These are phyloP conservation scores for Rhamnusium bicolor DNA, from an alignment of 2,888 invertebrate species.

Conservation along the genomic window DNA sequence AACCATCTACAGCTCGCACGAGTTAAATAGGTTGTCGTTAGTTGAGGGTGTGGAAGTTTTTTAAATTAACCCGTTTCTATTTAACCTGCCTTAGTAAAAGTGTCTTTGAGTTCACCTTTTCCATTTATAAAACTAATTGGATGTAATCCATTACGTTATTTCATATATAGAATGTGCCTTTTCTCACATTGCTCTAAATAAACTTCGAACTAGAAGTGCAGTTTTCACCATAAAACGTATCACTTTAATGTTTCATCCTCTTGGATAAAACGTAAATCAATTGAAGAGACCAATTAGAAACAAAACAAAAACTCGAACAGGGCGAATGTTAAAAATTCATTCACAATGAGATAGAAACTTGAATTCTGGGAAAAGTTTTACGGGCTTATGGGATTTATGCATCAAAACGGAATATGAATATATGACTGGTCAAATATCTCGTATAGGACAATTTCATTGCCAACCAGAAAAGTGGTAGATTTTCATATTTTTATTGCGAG, in stretches of 20 bases:
- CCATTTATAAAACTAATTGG: conserved; percentile 15
- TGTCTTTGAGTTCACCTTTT: conserved; percentile 3
- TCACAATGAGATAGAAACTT: not conserved
- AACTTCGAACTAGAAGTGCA: not conserved
- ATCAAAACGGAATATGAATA: not conserved
- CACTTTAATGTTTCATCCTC: not conserved
- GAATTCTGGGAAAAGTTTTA: not conserved
- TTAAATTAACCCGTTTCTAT: not conserved
- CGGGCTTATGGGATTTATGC: not conserved
- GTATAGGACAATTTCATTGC: not conserved
- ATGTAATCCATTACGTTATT: conserved; percentile 14
- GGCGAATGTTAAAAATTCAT: not conserved
- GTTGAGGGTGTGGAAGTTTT: not conserved
- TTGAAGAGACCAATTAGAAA: not conserved
- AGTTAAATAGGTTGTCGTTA: not conserved
- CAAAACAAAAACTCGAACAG: not conserved
- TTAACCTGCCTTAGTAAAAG: not conserved
- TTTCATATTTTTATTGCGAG: not conserved
- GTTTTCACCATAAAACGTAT: not conserved
- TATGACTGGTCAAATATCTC: not conserved
- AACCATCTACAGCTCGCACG: no score
- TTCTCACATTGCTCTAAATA: not conserved
- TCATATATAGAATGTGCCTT: not conserved
- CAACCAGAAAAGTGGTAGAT: not conserved
- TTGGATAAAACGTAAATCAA: not conserved